Evolutionary conservation across 2,113 vertebrate genomes (phyloP), one percentile per base, ranked within the genome.

Genomic region (Menidia beryllina): DNA sequence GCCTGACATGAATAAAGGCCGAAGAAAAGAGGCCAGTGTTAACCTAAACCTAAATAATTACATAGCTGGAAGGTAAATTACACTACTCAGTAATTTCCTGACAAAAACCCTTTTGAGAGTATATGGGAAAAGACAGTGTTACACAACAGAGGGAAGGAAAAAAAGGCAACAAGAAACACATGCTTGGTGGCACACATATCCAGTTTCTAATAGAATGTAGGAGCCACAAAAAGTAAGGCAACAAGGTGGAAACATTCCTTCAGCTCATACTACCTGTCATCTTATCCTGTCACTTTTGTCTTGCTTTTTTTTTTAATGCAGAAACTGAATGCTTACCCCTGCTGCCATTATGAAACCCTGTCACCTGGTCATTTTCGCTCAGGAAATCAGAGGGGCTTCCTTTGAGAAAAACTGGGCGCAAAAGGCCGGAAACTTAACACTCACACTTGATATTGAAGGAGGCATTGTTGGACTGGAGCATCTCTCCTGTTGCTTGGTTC

Each of bases 371-470:
- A 82, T 43, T 75, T 69, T 68, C 47, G 51, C 63, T 58, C 48
- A 36, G 49, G 58, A 76, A 63, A 75, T 63, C 15, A 62, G 25
- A 14, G 11, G 17, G 34, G 19, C 36, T 77, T 47, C 49, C 61
- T 45, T 48, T 17, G 8, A 3, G 23, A 19, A 20, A 11, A 7
- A 56, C n/a, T 50, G 23, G 53, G 66, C 11, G 52, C 66, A 52
- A 69, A 71, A 4, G 0, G 9, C 17, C 39, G 24, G 75, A 77
- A 86, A 80, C 8, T 10, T 14, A 63, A 72, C 34, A 93, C 97
- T 98, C 93, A 99, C 98, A 99, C 87, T 99, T 99, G 86, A 99
- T 99, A 70, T 99, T 99, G 93, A 99, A 97, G 60, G 97, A 96
- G 0, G 95, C 97, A 0, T 94, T 96, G 79, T 91, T 91, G 13